A percentile compares a stretch with the other conserved stretches of the same genome.
phyloP scores from a whole-genome alignment of 2,797 vertebrate species.

The Aselliscus stoliczkanus region DNA sequence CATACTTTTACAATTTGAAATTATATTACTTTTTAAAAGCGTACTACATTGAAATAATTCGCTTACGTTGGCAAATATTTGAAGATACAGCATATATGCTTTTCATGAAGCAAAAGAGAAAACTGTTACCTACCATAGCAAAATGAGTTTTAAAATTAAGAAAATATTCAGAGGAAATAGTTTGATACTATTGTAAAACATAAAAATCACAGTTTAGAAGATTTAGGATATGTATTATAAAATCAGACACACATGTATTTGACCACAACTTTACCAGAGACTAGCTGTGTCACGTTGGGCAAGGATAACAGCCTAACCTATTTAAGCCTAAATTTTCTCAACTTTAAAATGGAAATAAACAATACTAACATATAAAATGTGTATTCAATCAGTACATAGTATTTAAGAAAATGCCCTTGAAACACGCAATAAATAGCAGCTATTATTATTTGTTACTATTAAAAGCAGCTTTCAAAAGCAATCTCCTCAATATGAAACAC shows the following conservation, averaged over 20 bases:
- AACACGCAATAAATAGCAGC: not conserved
- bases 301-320: not conserved
- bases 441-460: not conserved
- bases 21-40: constrained; percentile 12
- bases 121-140: not conserved
- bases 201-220: not conserved
- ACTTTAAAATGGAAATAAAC: not conserved
- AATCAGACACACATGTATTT: not conserved
- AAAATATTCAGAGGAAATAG: constrained; percentile 10
- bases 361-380: not conserved
- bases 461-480: constrained; percentile 40
- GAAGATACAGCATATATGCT: not conserved
- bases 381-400: not conserved
- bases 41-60: constrained; percentile 7
- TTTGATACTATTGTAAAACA: not conserved
- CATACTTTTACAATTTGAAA: not conserved
- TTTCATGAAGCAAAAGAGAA: constrained; percentile 18
- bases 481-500: constrained; percentile 24
- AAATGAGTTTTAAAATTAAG: not conserved
- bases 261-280: not conserved
- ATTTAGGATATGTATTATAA: not conserved
- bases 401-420: constrained; percentile 21
- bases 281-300: not conserved
- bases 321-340: not conserved
- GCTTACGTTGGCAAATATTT: not conserved